A percentile compares a stretch with the other conserved stretches of the same genome.
These are phyloP conservation scores for Danio rerio DNA, from an alignment of 2,113 vertebrate genomes.

Conservation along the genomic window DNA sequence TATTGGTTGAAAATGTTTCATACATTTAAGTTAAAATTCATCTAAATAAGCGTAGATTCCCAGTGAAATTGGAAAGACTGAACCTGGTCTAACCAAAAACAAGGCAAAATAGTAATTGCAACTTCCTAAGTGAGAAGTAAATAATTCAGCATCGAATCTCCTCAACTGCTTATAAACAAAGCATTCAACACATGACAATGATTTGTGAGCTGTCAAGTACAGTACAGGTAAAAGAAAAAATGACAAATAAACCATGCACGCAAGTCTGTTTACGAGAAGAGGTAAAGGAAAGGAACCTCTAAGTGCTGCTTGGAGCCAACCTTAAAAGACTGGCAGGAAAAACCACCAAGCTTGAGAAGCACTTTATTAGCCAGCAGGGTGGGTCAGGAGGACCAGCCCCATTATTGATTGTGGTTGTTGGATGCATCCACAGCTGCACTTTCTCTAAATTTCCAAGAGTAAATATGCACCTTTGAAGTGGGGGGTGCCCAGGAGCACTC, in stretches of 20 bases:
- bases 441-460: constrained; percentile 99
- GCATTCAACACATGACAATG: neutral
- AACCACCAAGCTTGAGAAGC: constrained; percentile 94
- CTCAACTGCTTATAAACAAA: neutral
- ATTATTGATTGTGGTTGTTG: constrained; percentile 97
- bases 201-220: neutral
- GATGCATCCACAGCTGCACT: constrained; percentile 98
- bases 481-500: constrained; percentile 95
- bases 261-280: constrained; percentile 91
- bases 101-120: too few species aligned
- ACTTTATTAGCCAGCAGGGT: constrained; percentile 95
- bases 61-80: too few species aligned
- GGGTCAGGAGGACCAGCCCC: constrained; percentile 88
- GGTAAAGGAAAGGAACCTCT: constrained; percentile 92
- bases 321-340: constrained; percentile 91
- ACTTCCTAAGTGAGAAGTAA: too few species aligned
- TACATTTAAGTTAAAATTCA: too few species aligned
- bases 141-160: too few species aligned
- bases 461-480: constrained; percentile 99
- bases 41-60: too few species aligned
- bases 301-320: constrained; percentile 90
- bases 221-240: constrained; percentile 7
- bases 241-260: constrained; percentile 60
- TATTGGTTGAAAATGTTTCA: too few species aligned
- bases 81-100: too few species aligned